Percentiles rank a stretch among this genome's conserved stretches.
phyloP scores from a whole-genome alignment of 2,888 invertebrate genomes.

The Hoplodrina ambigua region DNA sequence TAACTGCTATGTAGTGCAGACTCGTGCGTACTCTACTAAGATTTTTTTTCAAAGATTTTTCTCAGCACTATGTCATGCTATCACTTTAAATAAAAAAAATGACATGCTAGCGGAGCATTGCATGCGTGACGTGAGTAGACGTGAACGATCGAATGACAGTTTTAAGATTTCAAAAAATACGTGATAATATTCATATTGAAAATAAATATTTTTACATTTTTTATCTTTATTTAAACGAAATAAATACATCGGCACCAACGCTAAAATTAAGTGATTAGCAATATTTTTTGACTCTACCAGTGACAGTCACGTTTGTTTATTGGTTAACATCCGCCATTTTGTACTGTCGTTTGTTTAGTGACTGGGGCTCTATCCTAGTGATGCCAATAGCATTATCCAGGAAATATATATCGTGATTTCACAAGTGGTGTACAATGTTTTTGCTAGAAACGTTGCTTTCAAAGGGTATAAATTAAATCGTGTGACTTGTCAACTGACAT shows the following conservation, averaged over 20 bases:
- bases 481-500: conserved; percentile 88
- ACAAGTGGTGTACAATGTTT: conserved; percentile 87
- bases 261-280: conserved; percentile 75
- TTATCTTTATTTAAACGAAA: conserved; percentile 79
- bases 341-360: conserved; percentile 91
- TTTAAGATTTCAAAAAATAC: conserved; percentile 83
- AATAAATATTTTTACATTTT: conserved; percentile 84
- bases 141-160: conserved; percentile 88
- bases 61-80: conserved; percentile 44
- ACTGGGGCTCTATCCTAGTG: conserved; percentile 85
- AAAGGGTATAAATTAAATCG: conserved; percentile 82
- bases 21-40: conserved; percentile 31
- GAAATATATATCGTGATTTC: conserved; percentile 83
- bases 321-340: conserved; percentile 91
- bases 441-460: conserved; percentile 85
- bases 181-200: conserved; percentile 79
- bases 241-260: conserved; percentile 68
- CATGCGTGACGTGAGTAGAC: conserved; percentile 79
- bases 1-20: no score
- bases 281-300: conserved; percentile 74
- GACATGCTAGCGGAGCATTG: conserved; percentile 63
- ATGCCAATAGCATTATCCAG: conserved; percentile 82
- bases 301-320: conserved; percentile 90
- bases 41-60: not conserved
- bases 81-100: conserved; percentile 59